Percentiles rank a stretch among this genome's conserved stretches.
phyloP scores from a whole-genome alignment of 2,113 vertebrate genomes.

The Lycocorax pyrrhopterus region DNA sequence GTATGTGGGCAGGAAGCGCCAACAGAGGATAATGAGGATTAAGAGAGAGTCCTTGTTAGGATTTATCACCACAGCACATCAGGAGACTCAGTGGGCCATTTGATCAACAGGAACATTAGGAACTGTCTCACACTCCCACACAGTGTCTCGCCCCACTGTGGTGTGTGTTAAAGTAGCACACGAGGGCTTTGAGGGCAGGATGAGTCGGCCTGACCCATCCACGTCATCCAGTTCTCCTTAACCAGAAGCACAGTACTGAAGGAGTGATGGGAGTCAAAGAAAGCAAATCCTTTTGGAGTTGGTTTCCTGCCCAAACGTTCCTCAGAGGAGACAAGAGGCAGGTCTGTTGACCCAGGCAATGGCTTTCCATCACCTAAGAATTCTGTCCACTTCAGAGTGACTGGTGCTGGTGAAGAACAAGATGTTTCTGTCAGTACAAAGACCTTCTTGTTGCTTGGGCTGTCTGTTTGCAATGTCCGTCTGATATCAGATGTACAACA shows the following conservation, averaged over 20 bases:
- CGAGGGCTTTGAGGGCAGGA: neutral
- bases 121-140: constrained; percentile 1
- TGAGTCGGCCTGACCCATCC: neutral
- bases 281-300: neutral
- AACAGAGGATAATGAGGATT: constrained; percentile 32
- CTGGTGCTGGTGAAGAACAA: neutral
- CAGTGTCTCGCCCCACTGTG: neutral
- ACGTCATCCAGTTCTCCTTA: neutral
- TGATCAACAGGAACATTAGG: constrained; percentile 47
- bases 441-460: neutral
- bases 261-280: neutral
- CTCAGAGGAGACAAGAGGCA: neutral
- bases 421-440: neutral
- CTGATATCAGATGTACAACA: neutral
- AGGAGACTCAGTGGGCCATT: constrained; percentile 18
- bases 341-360: neutral
- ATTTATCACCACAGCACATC: constrained; percentile 29
- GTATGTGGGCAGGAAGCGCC: constrained; percentile 3
- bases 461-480: neutral
- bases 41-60: constrained; percentile 41
- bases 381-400: neutral
- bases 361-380: neutral
- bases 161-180: neutral
- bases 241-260: neutral
- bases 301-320: neutral